phyloP scores from a whole-genome alignment of 2,888 invertebrate species.

The Endomychus coccineus region DNA sequence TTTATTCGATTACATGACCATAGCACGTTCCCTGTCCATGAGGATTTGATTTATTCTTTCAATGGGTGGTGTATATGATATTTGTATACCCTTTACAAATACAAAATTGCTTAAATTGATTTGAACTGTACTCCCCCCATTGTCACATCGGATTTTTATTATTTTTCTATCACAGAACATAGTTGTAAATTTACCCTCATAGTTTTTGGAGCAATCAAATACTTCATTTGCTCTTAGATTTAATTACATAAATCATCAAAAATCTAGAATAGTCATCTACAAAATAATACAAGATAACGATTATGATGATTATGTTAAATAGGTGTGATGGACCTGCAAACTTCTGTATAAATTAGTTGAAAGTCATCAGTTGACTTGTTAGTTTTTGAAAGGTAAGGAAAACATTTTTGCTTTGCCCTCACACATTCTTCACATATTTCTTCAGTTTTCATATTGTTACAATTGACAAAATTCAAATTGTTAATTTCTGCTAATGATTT shows the following conservation, averaged over 20 bases:
- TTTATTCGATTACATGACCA: slow-evolving; percentile 6
- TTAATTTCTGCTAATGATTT: slow-evolving; percentile 9
- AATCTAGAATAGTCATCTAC: slow-evolving; percentile 14
- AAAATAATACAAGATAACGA: slow-evolving; percentile 13
- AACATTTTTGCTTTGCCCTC: slow-evolving; percentile 12
- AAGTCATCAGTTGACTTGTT: slow-evolving; percentile 9
- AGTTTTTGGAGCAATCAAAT: slow-evolving; percentile 15
- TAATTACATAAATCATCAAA: slow-evolving; percentile 13
- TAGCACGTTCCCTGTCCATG: slow-evolving; percentile 5
- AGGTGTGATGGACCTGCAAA: not conserved
- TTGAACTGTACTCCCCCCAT: slow-evolving; percentile 7
- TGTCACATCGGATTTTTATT: slow-evolving; percentile 8
- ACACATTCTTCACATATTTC: slow-evolving; percentile 16
- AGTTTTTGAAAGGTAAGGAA: slow-evolving; percentile 12
- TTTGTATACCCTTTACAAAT: slow-evolving; percentile 3
- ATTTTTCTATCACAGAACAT: slow-evolving; percentile 10
- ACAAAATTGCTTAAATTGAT: not conserved
- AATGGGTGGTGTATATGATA: slow-evolving; percentile 3
- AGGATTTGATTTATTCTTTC: slow-evolving; percentile 7
- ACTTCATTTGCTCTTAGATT: slow-evolving; percentile 13
- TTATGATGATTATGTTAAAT: slow-evolving; percentile 2
- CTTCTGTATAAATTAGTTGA: slow-evolving; percentile 1
- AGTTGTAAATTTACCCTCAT: slow-evolving; percentile 8
- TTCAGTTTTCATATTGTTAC: slow-evolving; percentile 3
- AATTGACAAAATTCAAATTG: slow-evolving; percentile 12